Evolutionary conservation across 2,113 vertebrate species (phyloP).

Genomic region (Datnioides undecimradiatus): DNA sequence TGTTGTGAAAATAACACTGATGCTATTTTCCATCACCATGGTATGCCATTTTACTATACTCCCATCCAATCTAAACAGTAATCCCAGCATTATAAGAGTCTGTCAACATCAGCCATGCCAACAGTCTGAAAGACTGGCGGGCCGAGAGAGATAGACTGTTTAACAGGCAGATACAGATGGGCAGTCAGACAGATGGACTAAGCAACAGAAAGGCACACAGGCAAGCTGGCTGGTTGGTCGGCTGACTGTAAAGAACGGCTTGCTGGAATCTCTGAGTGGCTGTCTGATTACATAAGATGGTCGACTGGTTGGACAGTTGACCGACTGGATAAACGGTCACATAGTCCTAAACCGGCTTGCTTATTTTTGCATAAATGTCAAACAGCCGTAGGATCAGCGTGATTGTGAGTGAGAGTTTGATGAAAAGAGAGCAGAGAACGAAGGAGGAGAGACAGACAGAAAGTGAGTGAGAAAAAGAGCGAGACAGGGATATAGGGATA

Average conservation of each 20-base stretch:
- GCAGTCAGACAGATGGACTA: conserved; percentile 65
- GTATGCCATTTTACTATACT: conserved; percentile 8
- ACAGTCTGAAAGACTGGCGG: conserved; percentile 36
- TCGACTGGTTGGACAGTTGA: conserved; percentile 65
- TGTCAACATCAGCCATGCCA: conserved; percentile 39
- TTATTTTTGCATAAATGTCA: conserved; percentile 70
- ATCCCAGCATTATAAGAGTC: conserved; percentile 22
- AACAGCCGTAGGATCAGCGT: conserved; percentile 52
- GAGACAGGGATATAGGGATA: conserved; percentile 38
- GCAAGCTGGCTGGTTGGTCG: conserved; percentile 43
- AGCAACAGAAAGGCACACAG: conserved; percentile 49
- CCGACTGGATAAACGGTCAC: conserved; percentile 50
- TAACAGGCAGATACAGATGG: conserved; percentile 57
- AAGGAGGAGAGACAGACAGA: background rate
- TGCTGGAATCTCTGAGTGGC: conserved; percentile 50
- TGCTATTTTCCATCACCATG: background rate
- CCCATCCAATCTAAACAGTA: conserved; percentile 39
- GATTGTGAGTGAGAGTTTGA: conserved; percentile 10
- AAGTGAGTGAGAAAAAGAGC: background rate
- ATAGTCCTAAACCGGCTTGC: conserved; percentile 44
- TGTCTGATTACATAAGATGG: conserved; percentile 64
- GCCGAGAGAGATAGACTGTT: conserved; percentile 21
- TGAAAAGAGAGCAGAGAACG: background rate
- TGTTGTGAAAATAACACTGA: conserved; percentile 21
- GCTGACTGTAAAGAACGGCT: conserved; percentile 54